Base-by-base conservation (phyloP, 2,113 vertebrate genomes). In the Sinocyclocheilus grahami region DNA sequence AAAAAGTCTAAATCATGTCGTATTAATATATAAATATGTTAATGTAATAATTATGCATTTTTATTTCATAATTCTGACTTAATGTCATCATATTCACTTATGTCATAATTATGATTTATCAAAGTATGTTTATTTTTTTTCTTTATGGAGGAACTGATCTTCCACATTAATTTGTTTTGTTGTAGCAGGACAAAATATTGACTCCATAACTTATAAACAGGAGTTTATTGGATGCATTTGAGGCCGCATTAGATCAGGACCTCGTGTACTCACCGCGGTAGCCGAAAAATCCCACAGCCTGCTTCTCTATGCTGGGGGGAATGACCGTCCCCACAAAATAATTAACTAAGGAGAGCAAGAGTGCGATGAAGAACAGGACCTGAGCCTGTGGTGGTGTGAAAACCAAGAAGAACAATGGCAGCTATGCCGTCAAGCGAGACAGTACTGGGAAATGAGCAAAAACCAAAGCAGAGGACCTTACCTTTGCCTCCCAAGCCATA, bases 401-500 rank as follows among this genome's bases (percentile, higher is more conserved):
- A 69, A 53, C 13, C 10, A 86, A 8, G 4, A 1, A 55, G 9
- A 74, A 37, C 11, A 5, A 14, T 13, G 22, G 5, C 27, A 13
- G 20, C 12, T 18, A 22, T 60, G 51, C 9, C 11, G 12, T 60
- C 22, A 74, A 74, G 20, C 46, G 22, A 4, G 18, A 1, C 6
- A 24, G 5, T 13, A 2, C 5, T 55, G 30, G 78, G 1, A 62
- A 62, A 42, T 11, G 1, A 18, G 6, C 6, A n/a, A 1, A 58
- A 30, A 18, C 22, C 9, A 1, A 3, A 80, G 27, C 5, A 83
- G 27, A 16, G 18, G 9, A 51, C 3, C n/a, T 0, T 85, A 94
- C 93, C 93, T 95, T 95, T 8, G 93, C 92, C 84, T 94, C 93
- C 95, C 95, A 95, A 85, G 93, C 92, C 92, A 95, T 92, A 76